Conservation (phyloP, 2,113 vertebrate genomes). For the Burhinus bistriatus region DNA sequence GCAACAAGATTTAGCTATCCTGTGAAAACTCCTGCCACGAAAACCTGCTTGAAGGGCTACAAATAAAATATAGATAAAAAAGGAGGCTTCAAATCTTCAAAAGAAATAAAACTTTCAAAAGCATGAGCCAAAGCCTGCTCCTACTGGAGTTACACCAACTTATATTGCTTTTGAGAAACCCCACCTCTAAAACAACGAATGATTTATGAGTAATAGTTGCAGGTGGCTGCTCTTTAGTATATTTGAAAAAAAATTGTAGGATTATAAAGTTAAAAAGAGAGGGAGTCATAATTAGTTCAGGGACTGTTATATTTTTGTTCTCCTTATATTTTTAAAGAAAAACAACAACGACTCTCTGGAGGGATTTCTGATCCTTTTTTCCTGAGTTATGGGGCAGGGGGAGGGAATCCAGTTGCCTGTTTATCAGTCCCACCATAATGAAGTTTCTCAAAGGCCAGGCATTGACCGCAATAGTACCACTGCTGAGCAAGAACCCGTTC, state of each 20-base stretch:
- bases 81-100: not conserved
- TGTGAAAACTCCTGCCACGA: not conserved
- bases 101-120: not conserved
- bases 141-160: not conserved
- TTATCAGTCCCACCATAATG: not conserved
- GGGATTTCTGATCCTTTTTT: not conserved
- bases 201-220: not conserved
- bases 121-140: not conserved
- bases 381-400: not conserved
- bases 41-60: not conserved
- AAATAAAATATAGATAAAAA: not conserved
- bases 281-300: not conserved
- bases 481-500: rapidly evolving
- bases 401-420: not conserved
- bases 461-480: not conserved
- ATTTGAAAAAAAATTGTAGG: not conserved
- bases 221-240: not conserved
- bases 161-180: not conserved
- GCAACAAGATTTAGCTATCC: not conserved
- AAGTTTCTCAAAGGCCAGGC: not conserved
- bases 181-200: not conserved
- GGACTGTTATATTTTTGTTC: not conserved
- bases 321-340: not conserved
- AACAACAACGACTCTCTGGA: not conserved
- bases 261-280: not conserved